Evolutionary conservation across 1,140 invertebrate species (phyloP).

Genomic region (Caenorhabditis brenneri): DNA sequence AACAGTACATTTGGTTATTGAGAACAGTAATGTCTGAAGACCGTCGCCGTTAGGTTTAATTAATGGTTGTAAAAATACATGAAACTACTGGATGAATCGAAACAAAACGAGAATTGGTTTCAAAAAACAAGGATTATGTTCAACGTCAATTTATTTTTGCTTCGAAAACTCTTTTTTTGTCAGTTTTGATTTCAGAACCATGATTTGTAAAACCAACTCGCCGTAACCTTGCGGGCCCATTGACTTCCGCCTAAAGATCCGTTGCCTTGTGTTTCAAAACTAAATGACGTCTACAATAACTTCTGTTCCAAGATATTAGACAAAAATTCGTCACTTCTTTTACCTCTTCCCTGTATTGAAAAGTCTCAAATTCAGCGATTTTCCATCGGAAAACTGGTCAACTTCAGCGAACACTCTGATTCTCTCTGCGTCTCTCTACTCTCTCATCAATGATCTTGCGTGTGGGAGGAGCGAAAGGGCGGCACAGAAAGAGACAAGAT

Average conservation of each 20-base stretch:
- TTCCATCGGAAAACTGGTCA: constrained; percentile 13
- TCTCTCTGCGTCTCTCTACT: neutral
- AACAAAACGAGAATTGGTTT: no score
- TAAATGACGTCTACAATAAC: neutral
- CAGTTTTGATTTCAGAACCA: no score
- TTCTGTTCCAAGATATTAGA: constrained; percentile 1
- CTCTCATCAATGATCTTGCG: constrained; percentile 3
- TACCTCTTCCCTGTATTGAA: neutral
- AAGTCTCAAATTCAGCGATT: constrained; percentile 32
- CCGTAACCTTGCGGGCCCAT: no score
- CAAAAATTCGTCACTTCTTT: constrained; percentile 7
- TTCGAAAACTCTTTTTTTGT: no score
- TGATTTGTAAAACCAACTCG: no score
- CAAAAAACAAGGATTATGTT: no score
- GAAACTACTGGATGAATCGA: no score
- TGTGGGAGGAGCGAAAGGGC: constrained; percentile 37
- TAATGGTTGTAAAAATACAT: no score
- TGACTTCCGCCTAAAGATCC: neutral
- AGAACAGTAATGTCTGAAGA: no score
- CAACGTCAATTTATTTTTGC: no score
- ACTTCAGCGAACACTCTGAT: constrained; percentile 31
- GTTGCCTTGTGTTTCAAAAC: neutral
- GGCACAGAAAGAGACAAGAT: constrained; percentile 12
- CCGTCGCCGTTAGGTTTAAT: no score
- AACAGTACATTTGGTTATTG: no score